Base-by-base conservation (phyloP, 1,140 invertebrate genomes). In the Drosophila asahinai region DNA sequence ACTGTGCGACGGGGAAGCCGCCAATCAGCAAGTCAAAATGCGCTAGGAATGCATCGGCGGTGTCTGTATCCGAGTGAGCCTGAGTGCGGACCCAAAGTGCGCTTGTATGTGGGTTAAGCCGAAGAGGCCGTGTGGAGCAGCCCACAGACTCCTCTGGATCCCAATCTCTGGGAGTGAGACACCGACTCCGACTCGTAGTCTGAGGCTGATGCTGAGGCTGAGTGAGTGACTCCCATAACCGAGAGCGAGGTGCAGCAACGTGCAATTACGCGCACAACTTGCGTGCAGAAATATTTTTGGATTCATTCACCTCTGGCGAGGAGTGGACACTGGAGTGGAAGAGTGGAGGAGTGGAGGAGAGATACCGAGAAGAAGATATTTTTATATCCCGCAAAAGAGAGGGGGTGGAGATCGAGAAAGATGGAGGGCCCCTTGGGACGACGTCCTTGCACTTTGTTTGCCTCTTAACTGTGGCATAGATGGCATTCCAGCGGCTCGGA, bases 251-350 rank as follows among this genome's bases (percentile, higher is more conserved):
- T 66, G 71, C 60, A 72, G 80, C 80, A 83, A 83, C 64, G 77
- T 70, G 81, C 81, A 83, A 83, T 83, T 83, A 83, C 81, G 77
- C 66, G 81, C 77, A 68, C 81, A 83, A 80, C 65, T 77, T 77
- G 81, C 81, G 81, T 86, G 81, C 76, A 74, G 73, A 86, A 80
- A 84, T 84, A 84, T 84, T 84, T 84, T 77, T 52, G 82, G 68
- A 84, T 84, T 84, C 81, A 86, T 84, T 84, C 81, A 84, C 81
- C 81, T 84, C 60, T 84, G 47, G 59, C 51, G 52, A 30, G 36
- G 30, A 33, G 51, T 36, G 38, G 67, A 27, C 30, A 17, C 30
- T 25, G 5, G 22, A 68, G 76, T 75, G 60, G 65, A 51, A 9
- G 22, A 68, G 76, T 75, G 60, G 65, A 51, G 55, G 49, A 62